These are phyloP conservation scores for Embiotoca jacksoni DNA, from an alignment of 2,113 vertebrate genomes.

Conservation along the genomic window DNA sequence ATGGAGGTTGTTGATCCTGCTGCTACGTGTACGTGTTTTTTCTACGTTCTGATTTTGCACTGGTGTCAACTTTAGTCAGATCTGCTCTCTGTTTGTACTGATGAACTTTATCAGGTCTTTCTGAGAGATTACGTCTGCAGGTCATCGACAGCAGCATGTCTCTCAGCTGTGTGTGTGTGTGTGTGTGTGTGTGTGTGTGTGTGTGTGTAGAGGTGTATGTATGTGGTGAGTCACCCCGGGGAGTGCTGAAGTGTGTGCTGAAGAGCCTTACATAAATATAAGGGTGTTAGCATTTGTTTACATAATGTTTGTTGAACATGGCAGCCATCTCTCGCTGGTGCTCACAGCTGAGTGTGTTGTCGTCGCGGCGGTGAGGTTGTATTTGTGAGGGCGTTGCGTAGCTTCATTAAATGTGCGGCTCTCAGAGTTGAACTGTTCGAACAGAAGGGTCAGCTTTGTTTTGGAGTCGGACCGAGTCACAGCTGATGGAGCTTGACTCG, in stretches of 20 bases:
- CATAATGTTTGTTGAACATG: slow-evolving; percentile 46
- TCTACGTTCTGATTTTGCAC: no score
- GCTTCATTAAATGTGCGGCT: background rate
- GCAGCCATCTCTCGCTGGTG: background rate
- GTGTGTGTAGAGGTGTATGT: slow-evolving; percentile 22
- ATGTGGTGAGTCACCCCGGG: slow-evolving; percentile 38
- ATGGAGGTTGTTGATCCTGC: no score
- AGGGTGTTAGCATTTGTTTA: slow-evolving; percentile 45
- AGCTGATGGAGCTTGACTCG: no score
- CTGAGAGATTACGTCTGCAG: background rate
- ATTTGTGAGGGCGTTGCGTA: slow-evolving; percentile 20
- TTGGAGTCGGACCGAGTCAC: background rate
- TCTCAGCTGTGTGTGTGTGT: slow-evolving; percentile 15
- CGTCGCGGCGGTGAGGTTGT: background rate
- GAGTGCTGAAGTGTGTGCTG: slow-evolving; percentile 42
- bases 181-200: slow-evolving; percentile 29
- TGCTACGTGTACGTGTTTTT: no score
- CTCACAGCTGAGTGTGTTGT: background rate
- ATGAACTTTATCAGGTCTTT: no score
- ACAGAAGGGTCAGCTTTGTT: slow-evolving; percentile 21
- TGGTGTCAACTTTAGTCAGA: no score
- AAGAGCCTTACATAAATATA: slow-evolving; percentile 52
- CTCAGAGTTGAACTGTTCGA: slow-evolving; percentile 12
- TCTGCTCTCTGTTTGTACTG: no score
- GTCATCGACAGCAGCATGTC: background rate